A percentile compares a stretch with the other conserved stretches of the same genome.
Conservation (phyloP, 2,888 invertebrate species). For the Gari tellinella region DNA sequence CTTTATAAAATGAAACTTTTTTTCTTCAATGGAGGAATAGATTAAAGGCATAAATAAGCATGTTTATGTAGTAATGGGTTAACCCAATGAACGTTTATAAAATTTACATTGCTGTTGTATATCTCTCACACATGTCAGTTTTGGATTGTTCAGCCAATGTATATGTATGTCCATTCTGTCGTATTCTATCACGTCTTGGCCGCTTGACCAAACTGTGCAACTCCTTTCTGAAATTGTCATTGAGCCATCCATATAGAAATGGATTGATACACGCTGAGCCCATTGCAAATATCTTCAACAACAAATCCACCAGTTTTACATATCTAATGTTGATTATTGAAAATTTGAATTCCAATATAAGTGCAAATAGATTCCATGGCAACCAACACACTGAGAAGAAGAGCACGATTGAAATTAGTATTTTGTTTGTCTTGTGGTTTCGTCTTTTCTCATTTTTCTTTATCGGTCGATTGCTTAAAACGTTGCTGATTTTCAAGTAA, state of each 20-base stretch:
- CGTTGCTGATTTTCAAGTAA: constrained; percentile 78
- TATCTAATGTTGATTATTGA: constrained; percentile 70
- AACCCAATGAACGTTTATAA: neutral
- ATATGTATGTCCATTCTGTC: constrained; percentile 61
- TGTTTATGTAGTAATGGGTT: too few species aligned
- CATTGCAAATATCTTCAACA: constrained; percentile 82
- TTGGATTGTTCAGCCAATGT: constrained; percentile 42
- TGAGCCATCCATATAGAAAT: constrained; percentile 83
- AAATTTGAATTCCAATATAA: constrained; percentile 76
- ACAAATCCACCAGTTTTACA: constrained; percentile 77
- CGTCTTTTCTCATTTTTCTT: constrained; percentile 71
- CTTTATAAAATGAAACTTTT: too few species aligned
- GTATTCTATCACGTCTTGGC: constrained; percentile 52
- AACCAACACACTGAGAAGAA: constrained; percentile 83
- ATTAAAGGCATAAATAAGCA: too few species aligned
- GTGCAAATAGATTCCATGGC: constrained; percentile 80
- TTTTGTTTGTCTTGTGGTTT: constrained; percentile 79
- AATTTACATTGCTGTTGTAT: constrained; percentile 33
- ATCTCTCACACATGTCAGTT: constrained; percentile 49
- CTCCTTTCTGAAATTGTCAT: constrained; percentile 83
- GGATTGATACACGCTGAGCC: constrained; percentile 83
- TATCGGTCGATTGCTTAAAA: constrained; percentile 73
- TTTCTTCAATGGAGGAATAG: too few species aligned
- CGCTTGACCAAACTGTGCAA: constrained; percentile 68
- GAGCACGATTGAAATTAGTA: constrained; percentile 80